Percentiles rank a stretch among this genome's conserved stretches.
Evolutionary conservation across 2,888 invertebrate species (phyloP).

Genomic region (Eupithecia tripunctaria): DNA sequence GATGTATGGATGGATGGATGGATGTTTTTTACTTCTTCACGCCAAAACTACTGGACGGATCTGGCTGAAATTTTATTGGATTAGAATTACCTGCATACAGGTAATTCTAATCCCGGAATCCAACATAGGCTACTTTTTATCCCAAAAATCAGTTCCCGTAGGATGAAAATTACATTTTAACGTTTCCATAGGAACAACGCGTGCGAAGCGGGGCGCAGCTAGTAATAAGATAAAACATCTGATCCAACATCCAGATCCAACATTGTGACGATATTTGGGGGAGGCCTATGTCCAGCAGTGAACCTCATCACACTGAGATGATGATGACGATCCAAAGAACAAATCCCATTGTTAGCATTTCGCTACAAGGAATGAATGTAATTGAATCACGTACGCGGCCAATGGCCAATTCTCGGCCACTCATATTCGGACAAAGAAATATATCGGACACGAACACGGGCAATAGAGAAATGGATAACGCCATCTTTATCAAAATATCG

Average conservation of each 20-base stretch:
- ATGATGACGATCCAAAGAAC: neutral
- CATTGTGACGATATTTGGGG: neutral
- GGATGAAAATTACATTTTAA: no score
- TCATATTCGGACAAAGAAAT: constrained; percentile 13
- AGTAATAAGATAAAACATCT: no score
- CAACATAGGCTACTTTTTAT: no score
- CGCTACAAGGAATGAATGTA: neutral
- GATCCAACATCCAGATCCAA: neutral
- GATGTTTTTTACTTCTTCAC: no score
- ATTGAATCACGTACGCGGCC: constrained; percentile 13
- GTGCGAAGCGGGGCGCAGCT: no score
- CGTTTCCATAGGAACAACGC: no score
- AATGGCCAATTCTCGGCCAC: constrained; percentile 6
- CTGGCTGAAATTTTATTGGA: no score
- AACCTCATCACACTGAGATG: neutral
- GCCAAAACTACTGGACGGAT: no score
- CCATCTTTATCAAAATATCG: constrained; percentile 5
- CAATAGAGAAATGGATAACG: constrained; percentile 7
- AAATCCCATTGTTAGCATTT: constrained; percentile 3
- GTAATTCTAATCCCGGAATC: no score
- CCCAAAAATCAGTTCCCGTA: no score
- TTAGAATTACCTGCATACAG: no score
- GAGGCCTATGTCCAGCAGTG: neutral
- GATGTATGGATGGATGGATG: no score
- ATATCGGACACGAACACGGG: constrained; percentile 6